Evolutionary conservation across 1,140 invertebrate genomes (phyloP).

Genomic region (Aplysia californica): DNA sequence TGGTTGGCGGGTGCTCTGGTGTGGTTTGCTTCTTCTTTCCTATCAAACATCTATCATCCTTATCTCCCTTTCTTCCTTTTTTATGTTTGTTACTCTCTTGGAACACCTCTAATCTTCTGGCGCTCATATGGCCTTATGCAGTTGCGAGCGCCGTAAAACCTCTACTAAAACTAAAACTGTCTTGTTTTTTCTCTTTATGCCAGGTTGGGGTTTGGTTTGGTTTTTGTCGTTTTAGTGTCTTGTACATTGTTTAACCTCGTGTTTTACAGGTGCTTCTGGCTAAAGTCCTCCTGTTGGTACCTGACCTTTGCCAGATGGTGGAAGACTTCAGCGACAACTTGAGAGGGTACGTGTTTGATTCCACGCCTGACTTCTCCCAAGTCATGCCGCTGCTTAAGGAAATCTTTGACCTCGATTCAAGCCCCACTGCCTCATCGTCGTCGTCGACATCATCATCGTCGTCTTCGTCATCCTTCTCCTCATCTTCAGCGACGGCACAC

Average conservation of each 20-base stretch:
- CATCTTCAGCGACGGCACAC: not conserved
- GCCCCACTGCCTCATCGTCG: not conserved
- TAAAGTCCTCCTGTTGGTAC: conserved; percentile 44
- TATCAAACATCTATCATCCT: no score
- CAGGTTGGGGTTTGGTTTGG: no score
- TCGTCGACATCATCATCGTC: not conserved
- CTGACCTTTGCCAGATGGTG: conserved; percentile 45
- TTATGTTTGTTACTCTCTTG: no score
- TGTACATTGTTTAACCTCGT: no score
- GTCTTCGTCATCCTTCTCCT: not conserved
- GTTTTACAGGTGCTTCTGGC: conserved; percentile 45
- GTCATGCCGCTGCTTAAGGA: conserved; percentile 46
- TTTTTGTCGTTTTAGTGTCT: no score
- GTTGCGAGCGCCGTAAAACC: no score
- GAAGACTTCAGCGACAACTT: conserved; percentile 47
- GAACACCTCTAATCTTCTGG: no score
- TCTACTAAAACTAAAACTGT: no score
- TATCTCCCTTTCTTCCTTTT: no score
- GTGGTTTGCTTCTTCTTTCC: no score
- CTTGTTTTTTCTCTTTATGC: not conserved
- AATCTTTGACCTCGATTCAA: conserved; percentile 44
- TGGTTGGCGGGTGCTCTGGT: no score
- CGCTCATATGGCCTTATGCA: no score
- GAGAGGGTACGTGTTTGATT: conserved; percentile 39
- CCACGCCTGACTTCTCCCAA: conserved; percentile 30